phyloP scores from a whole-genome alignment of 2,888 invertebrate genomes.

The Gnatocerus cornutus region DNA sequence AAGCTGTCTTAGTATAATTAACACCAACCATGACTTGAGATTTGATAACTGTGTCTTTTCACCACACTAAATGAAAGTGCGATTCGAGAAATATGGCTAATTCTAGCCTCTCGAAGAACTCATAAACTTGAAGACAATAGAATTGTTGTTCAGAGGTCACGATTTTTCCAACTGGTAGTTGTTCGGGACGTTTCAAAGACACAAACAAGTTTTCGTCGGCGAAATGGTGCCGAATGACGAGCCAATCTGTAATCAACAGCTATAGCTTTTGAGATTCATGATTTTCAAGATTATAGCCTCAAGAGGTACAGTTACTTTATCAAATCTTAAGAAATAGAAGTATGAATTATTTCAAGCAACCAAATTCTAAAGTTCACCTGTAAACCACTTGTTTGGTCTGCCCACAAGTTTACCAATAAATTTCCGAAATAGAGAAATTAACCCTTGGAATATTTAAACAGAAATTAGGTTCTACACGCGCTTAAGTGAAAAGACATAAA shows the following conservation, averaged over 20 bases:
- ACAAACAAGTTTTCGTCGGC: constrained; percentile 1
- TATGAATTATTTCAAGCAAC: too few species aligned
- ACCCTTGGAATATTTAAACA: too few species aligned
- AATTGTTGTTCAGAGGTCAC: constrained; percentile 9
- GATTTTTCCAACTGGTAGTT: constrained; percentile 7
- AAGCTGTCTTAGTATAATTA: constrained; percentile 18
- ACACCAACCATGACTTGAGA: constrained; percentile 6
- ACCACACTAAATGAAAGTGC: neutral
- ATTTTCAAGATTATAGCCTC: neutral
- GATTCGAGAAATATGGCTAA: constrained; percentile 2
- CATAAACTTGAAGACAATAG: constrained; percentile 8
- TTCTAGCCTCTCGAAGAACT: neutral
- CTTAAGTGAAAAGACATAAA: too few species aligned
- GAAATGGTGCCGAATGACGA: constrained; percentile 4
- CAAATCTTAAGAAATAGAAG: too few species aligned
- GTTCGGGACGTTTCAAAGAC: constrained; percentile 5
- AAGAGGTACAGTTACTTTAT: neutral
- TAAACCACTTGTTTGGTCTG: too few species aligned
- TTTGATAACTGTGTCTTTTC: too few species aligned
- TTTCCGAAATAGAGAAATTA: too few species aligned
- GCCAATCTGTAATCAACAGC: neutral
- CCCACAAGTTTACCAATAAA: too few species aligned
- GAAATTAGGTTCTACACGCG: too few species aligned
- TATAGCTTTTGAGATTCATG: neutral
- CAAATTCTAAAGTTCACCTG: too few species aligned